phyloP scores from a whole-genome alignment of 2,797 vertebrate species.

The Propithecus perrieri region DNA sequence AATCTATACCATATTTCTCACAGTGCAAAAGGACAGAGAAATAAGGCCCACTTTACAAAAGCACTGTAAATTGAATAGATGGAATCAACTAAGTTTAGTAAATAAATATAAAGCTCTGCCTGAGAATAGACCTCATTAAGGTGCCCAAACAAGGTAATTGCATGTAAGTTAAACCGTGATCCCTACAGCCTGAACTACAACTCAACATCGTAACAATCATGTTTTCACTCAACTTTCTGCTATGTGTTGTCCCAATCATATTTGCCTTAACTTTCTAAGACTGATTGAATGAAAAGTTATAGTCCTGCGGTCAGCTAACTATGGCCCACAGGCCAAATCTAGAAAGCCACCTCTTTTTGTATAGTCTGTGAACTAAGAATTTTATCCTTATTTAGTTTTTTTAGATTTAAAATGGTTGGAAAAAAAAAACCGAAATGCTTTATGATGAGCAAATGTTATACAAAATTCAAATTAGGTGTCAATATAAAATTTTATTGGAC shows the following conservation, averaged over 20 bases:
- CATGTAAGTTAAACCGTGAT: not conserved
- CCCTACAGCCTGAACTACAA: not conserved
- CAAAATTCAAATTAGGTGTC: not conserved
- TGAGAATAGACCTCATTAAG: constrained; percentile 50
- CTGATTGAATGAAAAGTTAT: not conserved
- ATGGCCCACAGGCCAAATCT: not conserved
- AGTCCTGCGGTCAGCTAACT: not conserved
- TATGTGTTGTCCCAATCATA: not conserved
- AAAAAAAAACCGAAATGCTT: not conserved
- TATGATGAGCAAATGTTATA: not conserved
- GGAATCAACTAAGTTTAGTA: not conserved
- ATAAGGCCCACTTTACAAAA: not conserved
- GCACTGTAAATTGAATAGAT: not conserved
- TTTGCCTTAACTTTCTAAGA: not conserved
- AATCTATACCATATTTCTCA: constrained; percentile 72
- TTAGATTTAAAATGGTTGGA: not conserved
- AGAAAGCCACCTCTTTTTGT: not conserved
- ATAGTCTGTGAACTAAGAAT: not conserved
- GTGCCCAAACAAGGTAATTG: constrained; percentile 76
- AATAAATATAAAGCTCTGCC: not conserved
- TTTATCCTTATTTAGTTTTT: not conserved
- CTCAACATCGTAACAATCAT: not conserved
- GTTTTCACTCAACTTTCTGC: not conserved
- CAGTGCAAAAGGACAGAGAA: not conserved
- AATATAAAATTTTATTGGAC: not conserved